These are phyloP conservation scores for Calcarius lapponicus DNA, from an alignment of 2,797 vertebrate species.

Conservation along the genomic window DNA sequence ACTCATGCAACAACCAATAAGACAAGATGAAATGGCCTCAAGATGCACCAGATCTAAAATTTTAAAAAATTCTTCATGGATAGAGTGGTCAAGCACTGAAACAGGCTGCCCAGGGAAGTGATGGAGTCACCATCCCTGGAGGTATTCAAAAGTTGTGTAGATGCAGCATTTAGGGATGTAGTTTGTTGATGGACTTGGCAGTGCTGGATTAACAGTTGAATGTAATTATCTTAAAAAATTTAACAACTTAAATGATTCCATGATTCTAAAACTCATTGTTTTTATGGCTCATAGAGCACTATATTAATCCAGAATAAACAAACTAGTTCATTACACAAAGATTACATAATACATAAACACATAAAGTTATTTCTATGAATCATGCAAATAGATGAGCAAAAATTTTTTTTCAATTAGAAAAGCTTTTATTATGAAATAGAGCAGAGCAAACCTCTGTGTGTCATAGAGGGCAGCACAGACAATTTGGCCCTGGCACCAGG, in stretches of 20 bases:
- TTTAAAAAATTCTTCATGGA: not conserved
- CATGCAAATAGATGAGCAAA: not conserved
- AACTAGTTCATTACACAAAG: not conserved
- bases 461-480: not conserved
- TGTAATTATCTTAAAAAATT: not conserved
- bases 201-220: not conserved
- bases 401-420: not conserved
- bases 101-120: not conserved
- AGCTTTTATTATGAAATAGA: not conserved
- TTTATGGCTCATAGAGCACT: not conserved
- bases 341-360: not conserved
- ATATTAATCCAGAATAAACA: not conserved
- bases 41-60: too few species aligned
- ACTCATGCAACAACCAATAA: fast-evolving
- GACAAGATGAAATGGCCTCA: not conserved
- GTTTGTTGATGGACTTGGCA: not conserved
- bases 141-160: not conserved
- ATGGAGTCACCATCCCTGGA: not conserved
- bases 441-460: not conserved
- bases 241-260: not conserved
- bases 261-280: not conserved
- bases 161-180: not conserved
- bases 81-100: not conserved
- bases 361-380: not conserved
- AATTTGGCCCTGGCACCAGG: not conserved